phyloP scores from a whole-genome alignment of 2,113 vertebrate genomes.

The Etheostoma cragini region DNA sequence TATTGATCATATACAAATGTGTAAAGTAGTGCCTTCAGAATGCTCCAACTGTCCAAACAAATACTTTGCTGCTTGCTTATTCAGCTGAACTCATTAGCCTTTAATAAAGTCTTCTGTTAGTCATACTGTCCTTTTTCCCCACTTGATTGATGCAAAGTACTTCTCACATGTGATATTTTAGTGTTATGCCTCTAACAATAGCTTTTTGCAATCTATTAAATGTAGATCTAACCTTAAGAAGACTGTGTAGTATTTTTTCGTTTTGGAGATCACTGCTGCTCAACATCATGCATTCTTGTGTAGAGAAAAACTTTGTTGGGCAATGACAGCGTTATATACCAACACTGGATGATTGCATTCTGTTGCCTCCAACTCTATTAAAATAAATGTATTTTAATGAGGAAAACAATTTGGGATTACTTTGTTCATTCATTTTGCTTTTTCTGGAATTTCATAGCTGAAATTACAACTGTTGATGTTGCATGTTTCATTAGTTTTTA shows the following conservation, averaged over 20 bases:
- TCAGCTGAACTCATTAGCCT: slow-evolving; percentile 27
- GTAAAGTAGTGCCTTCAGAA: slow-evolving; percentile 45
- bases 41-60: slow-evolving; percentile 11
- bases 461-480: neutral
- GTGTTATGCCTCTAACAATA: slow-evolving; percentile 24
- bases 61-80: slow-evolving; percentile 29
- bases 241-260: slow-evolving; percentile 10
- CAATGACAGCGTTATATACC: slow-evolving; percentile 32
- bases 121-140: slow-evolving; percentile 18
- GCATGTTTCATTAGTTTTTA: slow-evolving; percentile 1
- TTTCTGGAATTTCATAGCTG: slow-evolving; percentile 10
- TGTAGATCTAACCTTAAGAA: slow-evolving; percentile 27
- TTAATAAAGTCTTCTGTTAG: slow-evolving; percentile 14
- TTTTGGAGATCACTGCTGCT: slow-evolving; percentile 21
- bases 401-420: slow-evolving; percentile 6
- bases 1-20: slow-evolving; percentile 11
- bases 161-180: slow-evolving; percentile 36
- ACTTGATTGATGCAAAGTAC: slow-evolving; percentile 20
- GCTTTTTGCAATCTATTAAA: slow-evolving; percentile 32
- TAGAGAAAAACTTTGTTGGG: neutral
- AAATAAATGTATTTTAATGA: slow-evolving; percentile 20
- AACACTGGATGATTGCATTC: slow-evolving; percentile 56
- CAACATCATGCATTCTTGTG: slow-evolving; percentile 29
- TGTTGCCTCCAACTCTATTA: slow-evolving; percentile 36
- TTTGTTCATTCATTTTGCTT: slow-evolving; percentile 28